These are phyloP conservation scores for Fundulus diaphanus DNA, from an alignment of 2,797 vertebrate species.

Conservation along the genomic window DNA sequence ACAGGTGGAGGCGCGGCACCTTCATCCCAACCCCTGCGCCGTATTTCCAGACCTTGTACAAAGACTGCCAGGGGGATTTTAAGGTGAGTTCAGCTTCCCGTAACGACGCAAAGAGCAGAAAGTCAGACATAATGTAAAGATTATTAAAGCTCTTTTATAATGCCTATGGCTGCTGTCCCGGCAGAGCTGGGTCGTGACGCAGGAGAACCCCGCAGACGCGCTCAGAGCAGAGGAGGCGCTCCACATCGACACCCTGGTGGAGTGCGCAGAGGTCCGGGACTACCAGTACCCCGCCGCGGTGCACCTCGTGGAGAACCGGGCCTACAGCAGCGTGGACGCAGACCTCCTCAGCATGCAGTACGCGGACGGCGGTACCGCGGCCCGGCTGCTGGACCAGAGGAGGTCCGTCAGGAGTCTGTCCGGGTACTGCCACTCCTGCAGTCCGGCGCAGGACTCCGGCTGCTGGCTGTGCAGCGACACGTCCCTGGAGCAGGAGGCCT, in stretches of 20 bases:
- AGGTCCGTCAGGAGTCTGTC: neutral
- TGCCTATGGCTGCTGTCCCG: no score
- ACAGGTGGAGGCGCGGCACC: conserved; percentile 60
- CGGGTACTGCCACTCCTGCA: conserved; percentile 3
- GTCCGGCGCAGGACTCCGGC: conserved; percentile 47
- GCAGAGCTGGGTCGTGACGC: conserved; percentile 69
- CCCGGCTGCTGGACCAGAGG: neutral
- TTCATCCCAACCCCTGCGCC: conserved; percentile 77
- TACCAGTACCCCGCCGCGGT: neutral
- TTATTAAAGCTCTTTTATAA: no score
- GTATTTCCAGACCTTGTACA: conserved; percentile 73
- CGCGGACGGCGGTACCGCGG: conserved; percentile 22
- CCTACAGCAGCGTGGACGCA: conserved; percentile 25
- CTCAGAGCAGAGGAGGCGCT: conserved; percentile 66
- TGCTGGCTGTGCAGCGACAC: conserved; percentile 59
- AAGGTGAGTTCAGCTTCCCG: conserved; percentile 50
- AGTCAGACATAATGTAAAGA: no score
- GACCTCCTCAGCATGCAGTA: conserved; percentile 37
- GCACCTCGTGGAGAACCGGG: conserved; percentile 3
- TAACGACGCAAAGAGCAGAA: neutral
- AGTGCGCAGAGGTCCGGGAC: conserved; percentile 24
- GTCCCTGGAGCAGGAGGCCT: conserved; percentile 50
- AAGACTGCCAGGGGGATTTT: conserved; percentile 73
- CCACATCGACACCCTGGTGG: conserved; percentile 63
- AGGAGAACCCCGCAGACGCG: conserved; percentile 33